Conservation (phyloP, 2,113 vertebrate genomes). For the Odocoileus virginianus region DNA sequence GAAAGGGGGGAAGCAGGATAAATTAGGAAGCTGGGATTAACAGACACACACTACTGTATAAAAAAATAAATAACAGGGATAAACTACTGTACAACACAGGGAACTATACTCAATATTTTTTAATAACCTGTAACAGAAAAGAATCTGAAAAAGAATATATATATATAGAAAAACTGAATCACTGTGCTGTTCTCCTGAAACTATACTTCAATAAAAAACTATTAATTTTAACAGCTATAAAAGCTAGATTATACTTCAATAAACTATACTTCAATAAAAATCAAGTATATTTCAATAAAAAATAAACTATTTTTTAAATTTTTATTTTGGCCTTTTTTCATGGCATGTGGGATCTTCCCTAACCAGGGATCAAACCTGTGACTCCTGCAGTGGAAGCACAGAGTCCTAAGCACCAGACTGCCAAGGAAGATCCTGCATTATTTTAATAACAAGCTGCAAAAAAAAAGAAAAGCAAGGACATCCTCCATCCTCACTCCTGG, state of each 20-base stretch:
- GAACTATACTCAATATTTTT: neutral
- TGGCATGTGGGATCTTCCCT: neutral
- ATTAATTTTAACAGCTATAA: neutral
- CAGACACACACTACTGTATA: neutral
- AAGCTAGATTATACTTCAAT: neutral
- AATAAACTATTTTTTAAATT: neutral
- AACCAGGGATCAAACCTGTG: rapidly evolving
- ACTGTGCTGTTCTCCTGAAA: neutral
- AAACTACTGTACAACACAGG: neutral
- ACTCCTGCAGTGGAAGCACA: neutral
- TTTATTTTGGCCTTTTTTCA: neutral
- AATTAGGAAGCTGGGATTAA: neutral
- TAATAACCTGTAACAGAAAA: neutral
- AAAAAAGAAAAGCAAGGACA: neutral
- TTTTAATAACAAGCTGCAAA: neutral
- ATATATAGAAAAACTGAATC: neutral
- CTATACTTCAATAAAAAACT: neutral
- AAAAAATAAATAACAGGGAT: neutral
- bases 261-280: neutral
- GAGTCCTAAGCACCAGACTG: neutral
- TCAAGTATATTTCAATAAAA: neutral
- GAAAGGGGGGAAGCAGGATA: neutral
- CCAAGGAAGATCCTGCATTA: neutral
- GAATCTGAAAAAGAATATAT: neutral
- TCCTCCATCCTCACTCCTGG: neutral